These are phyloP conservation scores for Porites evermanni DNA, from an alignment of 92 coral and sea anemone genomes.

Conservation along the genomic window DNA sequence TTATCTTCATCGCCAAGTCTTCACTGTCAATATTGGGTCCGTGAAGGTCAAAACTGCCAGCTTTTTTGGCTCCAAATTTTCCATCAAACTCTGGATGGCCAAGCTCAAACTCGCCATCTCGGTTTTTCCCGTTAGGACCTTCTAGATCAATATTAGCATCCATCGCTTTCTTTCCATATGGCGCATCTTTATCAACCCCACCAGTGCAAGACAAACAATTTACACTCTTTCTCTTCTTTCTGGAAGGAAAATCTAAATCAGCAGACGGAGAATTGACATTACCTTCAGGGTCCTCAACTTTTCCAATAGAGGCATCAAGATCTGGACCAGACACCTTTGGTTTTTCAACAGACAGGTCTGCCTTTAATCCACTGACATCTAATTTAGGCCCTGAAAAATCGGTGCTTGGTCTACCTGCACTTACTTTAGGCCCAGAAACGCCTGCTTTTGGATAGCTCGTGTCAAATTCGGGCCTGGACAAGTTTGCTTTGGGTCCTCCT, in stretches of 20 bases:
- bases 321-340: neutral
- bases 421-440: neutral
- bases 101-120: neutral
- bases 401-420: neutral
- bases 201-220: neutral
- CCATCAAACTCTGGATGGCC: slow-evolving; percentile 9
- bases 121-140: neutral
- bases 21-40: neutral
- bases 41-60: neutral
- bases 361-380: slow-evolving; percentile 21
- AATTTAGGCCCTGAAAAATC: slow-evolving; percentile 14
- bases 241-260: slow-evolving; percentile 1
- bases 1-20: neutral
- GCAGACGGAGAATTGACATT: neutral
- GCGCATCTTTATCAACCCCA: too few relatives aligned
- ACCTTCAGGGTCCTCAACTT: neutral
- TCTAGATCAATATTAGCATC: too few relatives aligned
- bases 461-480: neutral
- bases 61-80: neutral
- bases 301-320: neutral
- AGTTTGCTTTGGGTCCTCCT: neutral
- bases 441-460: neutral
- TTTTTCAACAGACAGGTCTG: neutral
- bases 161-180: too few relatives aligned
- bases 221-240: neutral